Evolutionary conservation across 2,797 vertebrate species (phyloP).

Genomic region (Chiroxiphia lanceolata): DNA sequence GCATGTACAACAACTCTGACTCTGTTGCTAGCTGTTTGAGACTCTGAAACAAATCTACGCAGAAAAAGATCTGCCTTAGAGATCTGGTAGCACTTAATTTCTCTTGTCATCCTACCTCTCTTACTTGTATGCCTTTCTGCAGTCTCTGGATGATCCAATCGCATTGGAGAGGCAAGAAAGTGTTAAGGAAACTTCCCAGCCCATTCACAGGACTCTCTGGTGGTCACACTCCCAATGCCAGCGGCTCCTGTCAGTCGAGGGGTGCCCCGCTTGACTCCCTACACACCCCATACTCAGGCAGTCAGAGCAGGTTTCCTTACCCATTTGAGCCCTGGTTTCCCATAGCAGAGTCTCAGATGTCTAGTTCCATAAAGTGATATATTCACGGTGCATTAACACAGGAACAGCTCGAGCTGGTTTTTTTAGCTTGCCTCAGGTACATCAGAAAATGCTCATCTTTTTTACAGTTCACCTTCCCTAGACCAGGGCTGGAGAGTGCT

Average conservation of each 20-base stretch:
- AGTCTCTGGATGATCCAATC: not conserved
- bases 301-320: not conserved
- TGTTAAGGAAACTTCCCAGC: not conserved
- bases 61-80: not conserved
- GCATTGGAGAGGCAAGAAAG: not conserved
- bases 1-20: not conserved
- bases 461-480: not conserved
- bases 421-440: not conserved
- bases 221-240: not conserved
- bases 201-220: not conserved
- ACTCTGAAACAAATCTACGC: not conserved
- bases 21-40: not conserved
- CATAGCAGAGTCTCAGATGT: not conserved
- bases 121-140: not conserved
- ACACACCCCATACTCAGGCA: not conserved
- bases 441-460: not conserved
- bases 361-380: not conserved
- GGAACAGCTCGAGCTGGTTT: accelerated
- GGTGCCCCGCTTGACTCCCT: not conserved
- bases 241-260: not conserved
- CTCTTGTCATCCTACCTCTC: not conserved
- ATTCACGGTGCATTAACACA: not conserved
- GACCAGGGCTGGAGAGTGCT: not conserved
- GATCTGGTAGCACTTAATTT: not conserved
- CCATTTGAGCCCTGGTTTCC: accelerated